Evolutionary conservation across 2,797 vertebrate genomes (phyloP), one percentile per base, ranked within the genome.

Genomic region (Periophthalmus magnuspinnatus): DNA sequence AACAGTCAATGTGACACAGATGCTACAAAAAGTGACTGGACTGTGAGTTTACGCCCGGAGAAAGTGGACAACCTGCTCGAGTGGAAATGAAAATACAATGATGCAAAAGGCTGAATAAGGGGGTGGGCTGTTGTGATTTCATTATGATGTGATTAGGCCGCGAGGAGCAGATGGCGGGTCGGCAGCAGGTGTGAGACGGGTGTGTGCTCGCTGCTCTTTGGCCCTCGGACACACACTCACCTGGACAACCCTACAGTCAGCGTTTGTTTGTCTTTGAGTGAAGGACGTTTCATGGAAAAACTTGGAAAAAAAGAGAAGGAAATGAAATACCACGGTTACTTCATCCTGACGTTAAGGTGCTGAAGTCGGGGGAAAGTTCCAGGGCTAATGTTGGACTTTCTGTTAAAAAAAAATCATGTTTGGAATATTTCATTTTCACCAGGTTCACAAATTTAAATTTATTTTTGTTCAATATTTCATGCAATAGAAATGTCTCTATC

Each of bases 121-220:
- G 17, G 54, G 16, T 52, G 61, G 24, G 67, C 52, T 6, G 22
- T 22, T 22, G 4, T 55, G 52, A 55, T 22, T 55, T 55, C 67
- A 54, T 54, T 54, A 54, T 21, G 50, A 54, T 22, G 21, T 22
- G 17, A 63, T 58, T 70, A 34, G 52, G 9, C 36, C 34, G 69
- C 61, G 54, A 45, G 60, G 58, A 84, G 65, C 89, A 88, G 86
- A 87, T 87, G 82, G 80, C 72, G 71, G 2, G 57, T 71, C 74
- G 61, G 50, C 34, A 41, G 76, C 69, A 74, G 68, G 79, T 81
- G 67, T 11, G 64, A 0, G 1, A n/a, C 32, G 38, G 68, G 66
- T 54, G 22, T 71, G 62, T 63, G 58, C 36, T 47, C 36, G 47
- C 28, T 80, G 64, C 59, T 38, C 67, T 80, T 71, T 79, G 65